Base-by-base conservation (phyloP, 2,888 invertebrate genomes). In the Galeruca laticollis region DNA sequence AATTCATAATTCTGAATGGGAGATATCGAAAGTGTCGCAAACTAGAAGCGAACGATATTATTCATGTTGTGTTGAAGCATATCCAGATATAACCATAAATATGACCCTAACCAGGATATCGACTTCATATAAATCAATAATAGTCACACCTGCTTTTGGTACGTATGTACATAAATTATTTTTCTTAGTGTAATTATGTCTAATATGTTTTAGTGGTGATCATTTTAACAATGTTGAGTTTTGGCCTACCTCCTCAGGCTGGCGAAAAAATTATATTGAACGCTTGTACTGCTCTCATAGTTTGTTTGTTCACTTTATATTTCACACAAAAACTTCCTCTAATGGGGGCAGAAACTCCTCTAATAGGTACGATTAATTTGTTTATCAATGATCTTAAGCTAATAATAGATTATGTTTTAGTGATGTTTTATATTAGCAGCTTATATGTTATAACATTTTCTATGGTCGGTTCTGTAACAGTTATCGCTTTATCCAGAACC, bases 221-320 rank as follows among this genome's bases (percentile, higher is more conserved):
- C 3, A 80, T 90, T 15, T 79, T 92, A 78, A 89, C 89, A 0
- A 83, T 92, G 54, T 83, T 89, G 15, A 86, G 87, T 1, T 92
- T 92, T 81, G 90, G 90, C 90, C 78, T 92, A 57, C 91, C 92
- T 0, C 90, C 91, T 0, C 88, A 89, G 76, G 88, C 90, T 75
- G 90, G 89, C 15, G 91, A 91, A 81, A 91, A 92, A 82, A 86
- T 92, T 21, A 82, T 89, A 13, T 81, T 91, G 18, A 90, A 89
- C 75, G 89, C 89, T 8, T 86, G 88, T 62, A 88, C 89, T 9
- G 87, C 89, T 13, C 80, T 92, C 0, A 86, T 91, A 57, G 88
- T 90, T 49, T 87, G 88, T n/a, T 83, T 90, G 18, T 90, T 90
- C 78, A 86, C 92, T 67, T 85, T 91, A 79, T 91, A 90, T 81